A percentile compares a stretch with the other conserved stretches of the same genome.
Evolutionary conservation across 2,113 vertebrate species (phyloP).

Genomic region (Turdus rufiventris): DNA sequence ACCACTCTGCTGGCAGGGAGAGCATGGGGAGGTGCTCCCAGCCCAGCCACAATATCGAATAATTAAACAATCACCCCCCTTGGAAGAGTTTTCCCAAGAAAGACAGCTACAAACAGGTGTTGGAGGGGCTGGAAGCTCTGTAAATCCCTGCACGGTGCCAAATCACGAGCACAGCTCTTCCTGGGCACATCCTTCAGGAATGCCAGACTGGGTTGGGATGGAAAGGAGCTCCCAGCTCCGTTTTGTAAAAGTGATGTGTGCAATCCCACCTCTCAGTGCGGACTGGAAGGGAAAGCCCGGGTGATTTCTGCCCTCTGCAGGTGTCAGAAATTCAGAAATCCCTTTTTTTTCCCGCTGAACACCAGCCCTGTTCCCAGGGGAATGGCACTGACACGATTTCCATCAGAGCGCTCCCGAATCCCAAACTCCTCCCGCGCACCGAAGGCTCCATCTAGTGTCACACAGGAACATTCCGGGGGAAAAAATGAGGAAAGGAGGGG

Average conservation of each 20-base stretch:
- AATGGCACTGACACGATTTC: fast-evolving
- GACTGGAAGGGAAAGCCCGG: fast-evolving
- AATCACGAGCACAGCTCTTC: not conserved
- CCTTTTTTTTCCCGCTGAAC: fast-evolving
- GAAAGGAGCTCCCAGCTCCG: not conserved
- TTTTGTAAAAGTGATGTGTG: no score
- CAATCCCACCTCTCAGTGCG: fast-evolving
- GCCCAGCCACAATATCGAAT: fast-evolving
- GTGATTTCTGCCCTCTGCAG: not conserved
- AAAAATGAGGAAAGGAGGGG: fast-evolving
- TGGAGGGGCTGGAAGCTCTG: fast-evolving
- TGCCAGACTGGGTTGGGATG: fast-evolving
- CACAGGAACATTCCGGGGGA: not conserved
- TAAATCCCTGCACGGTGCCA: fast-evolving
- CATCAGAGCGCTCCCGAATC: fast-evolving
- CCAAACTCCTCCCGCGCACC: not conserved
- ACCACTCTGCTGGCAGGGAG: fast-evolving
- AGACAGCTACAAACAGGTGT: fast-evolving
- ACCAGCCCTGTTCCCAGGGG: fast-evolving
- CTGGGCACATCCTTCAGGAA: fast-evolving
- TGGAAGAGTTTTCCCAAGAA: fast-evolving
- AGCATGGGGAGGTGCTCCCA: fast-evolving
- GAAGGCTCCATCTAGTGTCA: slow-evolving; percentile 37
- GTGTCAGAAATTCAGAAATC: not conserved
- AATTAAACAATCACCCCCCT: fast-evolving